Evolutionary conservation across 1,140 invertebrate species (phyloP), one percentile per base, ranked within the genome.

Genomic region (Drosophila athabasca): DNA sequence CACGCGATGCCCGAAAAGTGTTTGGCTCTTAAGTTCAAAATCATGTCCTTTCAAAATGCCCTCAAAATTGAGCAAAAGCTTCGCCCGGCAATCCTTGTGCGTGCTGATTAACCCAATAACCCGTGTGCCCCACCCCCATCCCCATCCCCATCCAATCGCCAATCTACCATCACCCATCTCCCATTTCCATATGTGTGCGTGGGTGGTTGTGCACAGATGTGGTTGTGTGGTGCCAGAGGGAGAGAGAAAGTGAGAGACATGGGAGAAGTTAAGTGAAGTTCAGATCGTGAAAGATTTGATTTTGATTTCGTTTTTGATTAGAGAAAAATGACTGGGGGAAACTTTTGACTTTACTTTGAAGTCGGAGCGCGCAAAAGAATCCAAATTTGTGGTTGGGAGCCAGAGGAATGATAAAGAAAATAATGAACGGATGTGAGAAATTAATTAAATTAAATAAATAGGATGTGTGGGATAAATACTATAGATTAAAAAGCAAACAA

Each of bases 61-160:
- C 62, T 58, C 45, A 35, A 44, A 57, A 57, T 6, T 26, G 41
- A 6, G n/a, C 51, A 22, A 54, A 72, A 73, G 52, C 70, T 62
- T 6, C 29, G 26, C 52, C 52, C 69, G 69, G 15, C 19, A 72
- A 74, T 59, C 53, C 57, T 49, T 29, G 62, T 74, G 71, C 71
- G 71, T 74, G 71, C 71, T 66, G 71, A 74, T 74, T 74, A 74
- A 74, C 71, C 71, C 71, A 74, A 74, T 74, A 74, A 74, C 60
- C 60, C 71, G 53, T 62, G 53, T 24, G 54, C 9, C 35, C 11
- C 1, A n/a, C n/a, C n/a, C n/a, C n/a, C n/a, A n/a, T 6, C 31
- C 31, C 31, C 15, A 2, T 35, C 8, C 6, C 65, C 65, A 45
- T 44, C 49, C 31, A 41, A 19, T 19, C 17, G 3, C 3, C 24